Base-by-base conservation (phyloP, 92 coral and sea anemone species). In the Bergia puertoricense region DNA sequence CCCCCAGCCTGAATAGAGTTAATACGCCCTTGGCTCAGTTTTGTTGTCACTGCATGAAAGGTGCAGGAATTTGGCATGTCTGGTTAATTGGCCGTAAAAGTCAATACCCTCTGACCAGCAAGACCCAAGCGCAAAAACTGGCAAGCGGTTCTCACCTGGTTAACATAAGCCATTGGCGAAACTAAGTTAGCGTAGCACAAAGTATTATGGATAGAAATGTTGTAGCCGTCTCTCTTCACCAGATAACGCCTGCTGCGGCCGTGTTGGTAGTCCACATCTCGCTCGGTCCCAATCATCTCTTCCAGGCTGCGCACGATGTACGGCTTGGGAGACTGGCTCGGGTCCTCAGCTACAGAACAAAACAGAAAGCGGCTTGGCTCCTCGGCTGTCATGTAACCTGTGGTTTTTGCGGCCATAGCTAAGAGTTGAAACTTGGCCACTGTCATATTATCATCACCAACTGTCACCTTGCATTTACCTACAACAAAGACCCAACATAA, bases 191-290 rank as follows among this genome's bases (percentile, higher is more conserved):
- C 79, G 69, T 30, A 43, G 48, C 81, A 81, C 73, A 44, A 16
- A 18, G 89, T 86, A 45, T 86, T 86, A 50, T 74, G 80, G 67
- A 67, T 50, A 37, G 89, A 73, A n/a, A 86, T 75, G 50, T 86
- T 86, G 89, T 74, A 86, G 82, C 82, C 82, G 40, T 85, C 88
- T 71, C 78, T 36, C 76, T 85, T 62, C 10, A 40, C 51, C 65
- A 86, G 81, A 42, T 74, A 86, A 39, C 89, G 57, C 46, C 89
- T 51, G 67, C 89, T 86, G 45, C 23, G 50, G 10, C 89, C 89
- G 56, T 71, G 74, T 2, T 68, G 71, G 54, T 23, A 86, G 57
- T 74, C 72, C 16, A 86, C 89, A 30, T 86, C 89, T 54, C 89
- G 37, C 48, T 86, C 89, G 45, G 89, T 76, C 5, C 89, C 89